Evolutionary conservation across 2,797 vertebrate genomes (phyloP).

Genomic region (Decapterus maruadsi): DNA sequence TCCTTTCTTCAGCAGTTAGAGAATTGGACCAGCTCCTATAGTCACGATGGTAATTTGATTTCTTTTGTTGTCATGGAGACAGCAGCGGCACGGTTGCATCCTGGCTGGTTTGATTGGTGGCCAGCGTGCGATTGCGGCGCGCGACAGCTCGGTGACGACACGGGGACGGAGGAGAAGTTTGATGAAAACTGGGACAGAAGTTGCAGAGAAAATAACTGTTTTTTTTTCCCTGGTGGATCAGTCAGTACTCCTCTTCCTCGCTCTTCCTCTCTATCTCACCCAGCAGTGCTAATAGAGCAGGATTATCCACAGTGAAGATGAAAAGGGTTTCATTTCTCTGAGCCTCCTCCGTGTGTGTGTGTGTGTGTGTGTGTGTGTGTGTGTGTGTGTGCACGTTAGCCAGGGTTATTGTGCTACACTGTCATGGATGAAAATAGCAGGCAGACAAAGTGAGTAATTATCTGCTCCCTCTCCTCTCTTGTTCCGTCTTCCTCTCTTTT

Average conservation of each 20-base stretch:
- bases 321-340: constrained; percentile 56
- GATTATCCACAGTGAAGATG: constrained; percentile 62
- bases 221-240: constrained; percentile 10
- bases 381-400: not conserved
- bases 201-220: constrained; percentile 9
- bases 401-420: constrained; percentile 38
- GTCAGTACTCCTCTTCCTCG: not conserved
- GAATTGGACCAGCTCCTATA: too few species aligned
- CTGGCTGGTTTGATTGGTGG: not conserved
- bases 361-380: too few species aligned
- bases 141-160: not conserved
- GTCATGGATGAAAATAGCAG: constrained; percentile 50
- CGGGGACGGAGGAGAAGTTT: not conserved
- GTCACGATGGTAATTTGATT: not conserved
- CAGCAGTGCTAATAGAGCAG: constrained; percentile 44
- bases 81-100: not conserved
- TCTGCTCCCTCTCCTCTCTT: constrained; percentile 1
- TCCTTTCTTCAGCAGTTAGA: not conserved
- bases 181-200: constrained; percentile 35
- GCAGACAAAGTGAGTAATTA: constrained; percentile 55
- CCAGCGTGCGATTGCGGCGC: not conserved
- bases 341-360: constrained; percentile 13
- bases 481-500: not conserved
- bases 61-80: not conserved
- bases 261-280: constrained; percentile 9